Conservation (phyloP, 2,797 vertebrate species). For the Etheostoma nigrum region DNA sequence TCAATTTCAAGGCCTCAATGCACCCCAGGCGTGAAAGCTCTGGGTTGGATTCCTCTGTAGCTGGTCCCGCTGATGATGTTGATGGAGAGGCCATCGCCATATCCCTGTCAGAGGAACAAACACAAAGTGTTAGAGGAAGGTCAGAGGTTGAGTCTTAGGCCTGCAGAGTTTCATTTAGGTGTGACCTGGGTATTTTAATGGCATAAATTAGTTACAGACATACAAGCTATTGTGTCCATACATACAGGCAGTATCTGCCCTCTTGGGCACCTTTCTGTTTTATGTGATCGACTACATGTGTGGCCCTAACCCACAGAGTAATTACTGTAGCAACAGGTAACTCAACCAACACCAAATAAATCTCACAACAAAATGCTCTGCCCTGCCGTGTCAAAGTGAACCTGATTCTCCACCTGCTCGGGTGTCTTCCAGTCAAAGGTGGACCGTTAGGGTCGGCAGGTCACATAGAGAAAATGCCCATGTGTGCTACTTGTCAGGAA, state of each 20-base stretch:
- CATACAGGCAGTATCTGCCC: constrained; percentile 14
- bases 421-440: constrained; percentile 63
- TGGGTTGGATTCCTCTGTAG: constrained; percentile 30
- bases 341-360: constrained; percentile 67
- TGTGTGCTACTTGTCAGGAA: constrained; percentile 26
- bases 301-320: constrained; percentile 48
- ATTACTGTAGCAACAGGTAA: constrained; percentile 61
- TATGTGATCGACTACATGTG: constrained; percentile 71
- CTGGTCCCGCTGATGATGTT: constrained; percentile 36
- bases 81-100: constrained; percentile 70
- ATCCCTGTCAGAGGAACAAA: constrained; percentile 65
- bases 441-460: constrained; percentile 34
- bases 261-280: constrained; percentile 44
- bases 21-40: constrained; percentile 42
- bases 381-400: constrained; percentile 6
- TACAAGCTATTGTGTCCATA: constrained; percentile 14
- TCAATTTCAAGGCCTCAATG: constrained; percentile 67
- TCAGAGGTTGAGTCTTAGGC: constrained; percentile 14
- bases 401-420: constrained; percentile 67
- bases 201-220: constrained; percentile 27
- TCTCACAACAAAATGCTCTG: constrained; percentile 7
- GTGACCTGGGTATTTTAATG: constrained; percentile 48
- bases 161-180: constrained; percentile 55
- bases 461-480: constrained; percentile 1
- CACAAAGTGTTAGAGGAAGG: constrained; percentile 28